Percentiles rank a stretch among this genome's conserved stretches.
Evolutionary conservation across 2,113 vertebrate genomes (phyloP).

Genomic region (Corythornis vintsioides): DNA sequence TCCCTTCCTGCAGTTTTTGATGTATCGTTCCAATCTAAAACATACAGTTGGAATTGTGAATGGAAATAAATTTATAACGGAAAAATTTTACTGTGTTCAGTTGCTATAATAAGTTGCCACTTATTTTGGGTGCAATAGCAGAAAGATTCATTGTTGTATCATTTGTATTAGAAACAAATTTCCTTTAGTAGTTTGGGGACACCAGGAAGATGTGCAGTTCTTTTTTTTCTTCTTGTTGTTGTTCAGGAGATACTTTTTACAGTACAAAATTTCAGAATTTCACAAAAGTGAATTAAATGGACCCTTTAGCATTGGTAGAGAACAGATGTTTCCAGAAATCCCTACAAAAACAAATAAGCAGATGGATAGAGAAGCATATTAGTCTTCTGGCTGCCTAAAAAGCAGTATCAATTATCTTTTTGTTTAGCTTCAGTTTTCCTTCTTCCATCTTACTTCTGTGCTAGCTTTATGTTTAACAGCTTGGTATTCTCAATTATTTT

Average conservation of each 20-base stretch:
- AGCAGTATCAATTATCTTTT: neutral
- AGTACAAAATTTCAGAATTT: neutral
- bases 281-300: neutral
- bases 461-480: neutral
- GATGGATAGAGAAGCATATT: neutral
- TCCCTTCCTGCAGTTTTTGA: neutral
- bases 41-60: neutral
- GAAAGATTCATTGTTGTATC: neutral
- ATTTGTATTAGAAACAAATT: neutral
- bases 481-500: neutral
- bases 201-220: neutral
- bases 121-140: neutral
- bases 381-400: neutral
- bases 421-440: neutral
- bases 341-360: neutral
- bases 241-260: neutral
- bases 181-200: neutral
- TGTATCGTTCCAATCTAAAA: neutral
- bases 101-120: neutral
- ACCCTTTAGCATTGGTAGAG: neutral
- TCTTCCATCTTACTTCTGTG: neutral
- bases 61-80: neutral
- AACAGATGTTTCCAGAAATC: neutral
- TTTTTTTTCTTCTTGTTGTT: fast-evolving
- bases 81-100: fast-evolving